Evolutionary conservation across 2,888 invertebrate species (phyloP), one percentile per base, ranked within the genome.

Genomic region (Spodoptera exigua): DNA sequence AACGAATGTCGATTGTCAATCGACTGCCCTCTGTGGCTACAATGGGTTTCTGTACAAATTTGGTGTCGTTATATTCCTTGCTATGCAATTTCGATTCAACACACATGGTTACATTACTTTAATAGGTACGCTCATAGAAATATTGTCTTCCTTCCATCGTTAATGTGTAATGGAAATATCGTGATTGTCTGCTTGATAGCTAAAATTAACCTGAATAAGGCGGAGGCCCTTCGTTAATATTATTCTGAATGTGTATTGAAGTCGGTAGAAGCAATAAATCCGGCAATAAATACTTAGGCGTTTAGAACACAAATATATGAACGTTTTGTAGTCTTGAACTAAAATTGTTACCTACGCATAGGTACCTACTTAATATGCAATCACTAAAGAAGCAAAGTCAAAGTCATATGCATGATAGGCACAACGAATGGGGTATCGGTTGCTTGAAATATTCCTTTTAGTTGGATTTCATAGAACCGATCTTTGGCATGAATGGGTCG

Each of bases 1-100:
- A 81, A 81, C 79, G 81, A 77, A 78, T 77, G 76, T 75, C 73
- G 81, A 88, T 89, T 89, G 89, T 84, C 85, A 80, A 84, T 88
- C 83, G 82, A 78, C 63, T 78, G 70, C 78, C 78, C 76, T 76
- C 79, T 65, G 76, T 75, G 79, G 77, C 76, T 76, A 86, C 90
- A 90, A 91, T 90, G 82, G 88, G 82, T 86, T 83, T 80, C 83
- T 85, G 76, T 75, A 86, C 90, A 84, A 85, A 90, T 89, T 85
- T 80, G 89, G 84, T 70, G 60, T 75, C 73, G 64, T 71, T 74
- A 70, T 77, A 74, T 82, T 79, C 71, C 66, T 67, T 62, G 73
- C 63, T 49, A 66, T 74, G 71, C 71, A 61, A 80, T 82, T 81
- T 75, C 75, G 61, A 82, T 84, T 83, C 81, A 80, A 59, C 53